phyloP scores from a whole-genome alignment of 2,888 invertebrate genomes.

The Gryllus longicercus region DNA sequence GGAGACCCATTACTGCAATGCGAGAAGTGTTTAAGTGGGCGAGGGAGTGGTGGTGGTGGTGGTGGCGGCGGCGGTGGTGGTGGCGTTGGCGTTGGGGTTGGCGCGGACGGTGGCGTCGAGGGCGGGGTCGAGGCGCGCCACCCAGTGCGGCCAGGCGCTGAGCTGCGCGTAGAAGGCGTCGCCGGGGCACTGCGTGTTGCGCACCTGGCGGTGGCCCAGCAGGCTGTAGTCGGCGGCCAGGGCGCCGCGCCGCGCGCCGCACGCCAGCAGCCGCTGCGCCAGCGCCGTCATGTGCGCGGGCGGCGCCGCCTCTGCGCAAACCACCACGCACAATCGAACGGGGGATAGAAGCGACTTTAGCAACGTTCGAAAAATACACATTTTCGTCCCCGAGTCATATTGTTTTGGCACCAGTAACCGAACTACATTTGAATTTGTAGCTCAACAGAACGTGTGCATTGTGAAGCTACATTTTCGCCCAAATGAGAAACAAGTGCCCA shows the following conservation, averaged over 20 bases:
- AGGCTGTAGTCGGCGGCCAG: slow-evolving; percentile 59
- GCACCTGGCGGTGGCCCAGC: slow-evolving; percentile 61
- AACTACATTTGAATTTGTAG: no score
- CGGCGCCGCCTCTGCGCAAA: slow-evolving; percentile 55
- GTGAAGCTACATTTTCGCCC: no score
- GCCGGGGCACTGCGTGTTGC: slow-evolving; percentile 67
- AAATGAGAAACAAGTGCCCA: no score
- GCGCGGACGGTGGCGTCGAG: slow-evolving; percentile 37
- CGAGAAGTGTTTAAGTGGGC: not conserved
- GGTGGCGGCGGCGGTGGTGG: not conserved
- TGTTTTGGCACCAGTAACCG: no score
- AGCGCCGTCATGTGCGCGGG: slow-evolving; percentile 57
- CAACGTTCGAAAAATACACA: not conserved
- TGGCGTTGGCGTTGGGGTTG: slow-evolving; percentile 38
- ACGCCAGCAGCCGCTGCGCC: slow-evolving; percentile 57
- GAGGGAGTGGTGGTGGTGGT: not conserved
- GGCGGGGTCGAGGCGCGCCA: slow-evolving; percentile 38
- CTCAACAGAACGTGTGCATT: no score
- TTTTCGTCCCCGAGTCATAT: no score
- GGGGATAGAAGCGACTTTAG: not conserved
- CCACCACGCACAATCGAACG: not conserved
- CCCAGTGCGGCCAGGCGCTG: slow-evolving; percentile 58
- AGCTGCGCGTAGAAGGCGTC: slow-evolving; percentile 58
- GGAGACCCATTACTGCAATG: no score
- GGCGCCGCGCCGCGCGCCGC: slow-evolving; percentile 59